These are phyloP conservation scores for Hippopotamyrus pictus DNA, from an alignment of 2,797 vertebrate genomes.

Conservation along the genomic window DNA sequence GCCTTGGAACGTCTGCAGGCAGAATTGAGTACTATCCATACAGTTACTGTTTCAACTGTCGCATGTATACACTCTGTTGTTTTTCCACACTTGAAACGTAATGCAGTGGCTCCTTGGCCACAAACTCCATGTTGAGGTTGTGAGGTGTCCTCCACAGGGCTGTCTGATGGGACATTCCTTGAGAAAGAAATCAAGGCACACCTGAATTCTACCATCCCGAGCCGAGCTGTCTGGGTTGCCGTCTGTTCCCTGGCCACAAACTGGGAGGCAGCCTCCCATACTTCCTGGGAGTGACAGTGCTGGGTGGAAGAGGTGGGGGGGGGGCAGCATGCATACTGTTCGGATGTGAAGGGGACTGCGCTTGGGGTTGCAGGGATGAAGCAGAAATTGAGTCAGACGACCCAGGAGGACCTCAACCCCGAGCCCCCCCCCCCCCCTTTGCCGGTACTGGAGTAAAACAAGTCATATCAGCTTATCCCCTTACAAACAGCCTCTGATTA, in stretches of 20 bases:
- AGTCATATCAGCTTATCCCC: neutral
- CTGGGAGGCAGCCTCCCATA: conserved; percentile 25
- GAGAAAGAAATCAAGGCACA: neutral
- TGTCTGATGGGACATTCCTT: neutral
- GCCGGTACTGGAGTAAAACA: conserved; percentile 22
- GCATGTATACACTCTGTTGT: neutral
- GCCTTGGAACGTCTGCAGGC: neutral
- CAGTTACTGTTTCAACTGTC: neutral
- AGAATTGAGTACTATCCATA: neutral
- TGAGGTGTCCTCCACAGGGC: neutral
- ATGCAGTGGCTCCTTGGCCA: neutral
- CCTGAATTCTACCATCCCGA: conserved; percentile 29
- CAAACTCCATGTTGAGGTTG: neutral
- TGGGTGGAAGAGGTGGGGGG: conserved; percentile 37
- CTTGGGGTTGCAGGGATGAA: conserved; percentile 37
- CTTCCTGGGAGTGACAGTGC: conserved; percentile 2
- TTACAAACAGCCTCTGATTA: neutral
- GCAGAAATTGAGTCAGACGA: conserved; percentile 54
- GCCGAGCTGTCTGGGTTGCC: conserved; percentile 60
- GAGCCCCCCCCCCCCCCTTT: conserved; percentile 11
- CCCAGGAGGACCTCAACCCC: conserved; percentile 40
- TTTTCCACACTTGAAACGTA: neutral
- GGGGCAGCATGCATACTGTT: conserved; percentile 65
- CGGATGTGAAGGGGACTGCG: conserved; percentile 57
- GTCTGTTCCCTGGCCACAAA: conserved; percentile 16